Percentiles rank a stretch among this genome's conserved stretches.
Conservation (phyloP, 2,797 vertebrate genomes). For the Lateolabrax maculatus region DNA sequence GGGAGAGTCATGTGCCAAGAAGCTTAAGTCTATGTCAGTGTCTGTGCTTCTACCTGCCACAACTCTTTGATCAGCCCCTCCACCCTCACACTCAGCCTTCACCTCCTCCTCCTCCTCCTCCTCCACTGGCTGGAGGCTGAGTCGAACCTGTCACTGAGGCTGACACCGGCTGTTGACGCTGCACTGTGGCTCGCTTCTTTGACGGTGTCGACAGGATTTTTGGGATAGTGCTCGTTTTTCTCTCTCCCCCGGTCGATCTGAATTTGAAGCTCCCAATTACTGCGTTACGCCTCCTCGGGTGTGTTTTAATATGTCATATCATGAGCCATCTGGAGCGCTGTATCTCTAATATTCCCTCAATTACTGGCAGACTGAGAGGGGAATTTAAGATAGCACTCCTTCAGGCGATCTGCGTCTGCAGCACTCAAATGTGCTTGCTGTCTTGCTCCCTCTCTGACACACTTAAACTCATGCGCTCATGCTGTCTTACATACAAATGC, state of each 20-base stretch:
- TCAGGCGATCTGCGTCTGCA: constrained; percentile 60
- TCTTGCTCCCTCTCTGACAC: constrained; percentile 52
- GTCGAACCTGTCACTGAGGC: constrained; percentile 63
- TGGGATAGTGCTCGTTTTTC: constrained; percentile 36
- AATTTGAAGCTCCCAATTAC: constrained; percentile 80
- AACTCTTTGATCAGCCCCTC: constrained; percentile 50
- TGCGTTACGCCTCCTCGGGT: constrained; percentile 65
- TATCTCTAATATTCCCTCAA: constrained; percentile 75
- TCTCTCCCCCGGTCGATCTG: constrained; percentile 52
- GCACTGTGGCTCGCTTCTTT: constrained; percentile 57
- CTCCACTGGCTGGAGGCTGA: constrained; percentile 60
- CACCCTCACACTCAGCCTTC: constrained; percentile 29
- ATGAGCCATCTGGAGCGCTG: constrained; percentile 74
- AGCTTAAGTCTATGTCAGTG: constrained; percentile 5
- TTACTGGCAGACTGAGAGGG: constrained; percentile 71
- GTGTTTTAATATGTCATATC: constrained; percentile 79
- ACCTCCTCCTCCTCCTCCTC: constrained; percentile 31
- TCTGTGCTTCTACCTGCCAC: constrained; percentile 45
- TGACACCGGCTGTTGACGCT: constrained; percentile 71
- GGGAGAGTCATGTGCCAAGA: constrained; percentile 19
- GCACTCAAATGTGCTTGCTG: constrained; percentile 46
- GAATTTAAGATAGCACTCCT: constrained; percentile 67
- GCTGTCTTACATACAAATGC: constrained; percentile 55
- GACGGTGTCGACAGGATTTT: constrained; percentile 58
- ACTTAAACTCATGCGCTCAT: constrained; percentile 44